These are phyloP conservation scores for Neodiprion fabricii DNA, from an alignment of 1,140 invertebrate genomes.

Conservation along the genomic window DNA sequence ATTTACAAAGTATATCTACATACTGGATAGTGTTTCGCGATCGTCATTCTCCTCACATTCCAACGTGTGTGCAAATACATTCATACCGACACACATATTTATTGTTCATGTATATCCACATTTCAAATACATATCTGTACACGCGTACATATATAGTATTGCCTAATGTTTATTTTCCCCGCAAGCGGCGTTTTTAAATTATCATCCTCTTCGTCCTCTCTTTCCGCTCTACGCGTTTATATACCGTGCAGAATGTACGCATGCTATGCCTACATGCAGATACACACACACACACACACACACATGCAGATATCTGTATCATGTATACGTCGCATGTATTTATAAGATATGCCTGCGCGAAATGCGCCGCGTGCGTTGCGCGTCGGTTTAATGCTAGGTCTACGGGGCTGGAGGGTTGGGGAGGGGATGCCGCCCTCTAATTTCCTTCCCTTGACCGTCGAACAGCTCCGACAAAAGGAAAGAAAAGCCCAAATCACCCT, in stretches of 20 bases:
- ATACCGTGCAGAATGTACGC: background rate
- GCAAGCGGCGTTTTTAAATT: constrained; percentile 56
- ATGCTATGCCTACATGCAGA: too few species aligned
- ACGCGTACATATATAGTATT: background rate
- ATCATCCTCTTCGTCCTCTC: constrained; percentile 32
- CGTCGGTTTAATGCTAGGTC: too few species aligned
- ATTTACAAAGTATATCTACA: background rate
- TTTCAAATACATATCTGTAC: constrained; percentile 6
- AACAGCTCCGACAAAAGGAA: too few species aligned
- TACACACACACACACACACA: too few species aligned
- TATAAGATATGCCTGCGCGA: too few species aligned
- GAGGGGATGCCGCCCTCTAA: too few species aligned
- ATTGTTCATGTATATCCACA: background rate
- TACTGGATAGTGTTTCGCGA: background rate
- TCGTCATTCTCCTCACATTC: background rate
- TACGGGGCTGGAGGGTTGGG: too few species aligned
- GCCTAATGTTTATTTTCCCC: constrained; percentile 53
- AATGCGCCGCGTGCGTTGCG: too few species aligned
- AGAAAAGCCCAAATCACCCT: too few species aligned
- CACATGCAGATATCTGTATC: too few species aligned
- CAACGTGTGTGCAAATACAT: background rate
- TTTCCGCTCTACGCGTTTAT: background rate
- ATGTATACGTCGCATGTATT: too few species aligned
- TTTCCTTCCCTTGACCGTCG: too few species aligned
- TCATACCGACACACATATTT: background rate